Base-by-base conservation (phyloP, 64 coral and sea anemone genomes). In the Stichodactyla mertensii region DNA sequence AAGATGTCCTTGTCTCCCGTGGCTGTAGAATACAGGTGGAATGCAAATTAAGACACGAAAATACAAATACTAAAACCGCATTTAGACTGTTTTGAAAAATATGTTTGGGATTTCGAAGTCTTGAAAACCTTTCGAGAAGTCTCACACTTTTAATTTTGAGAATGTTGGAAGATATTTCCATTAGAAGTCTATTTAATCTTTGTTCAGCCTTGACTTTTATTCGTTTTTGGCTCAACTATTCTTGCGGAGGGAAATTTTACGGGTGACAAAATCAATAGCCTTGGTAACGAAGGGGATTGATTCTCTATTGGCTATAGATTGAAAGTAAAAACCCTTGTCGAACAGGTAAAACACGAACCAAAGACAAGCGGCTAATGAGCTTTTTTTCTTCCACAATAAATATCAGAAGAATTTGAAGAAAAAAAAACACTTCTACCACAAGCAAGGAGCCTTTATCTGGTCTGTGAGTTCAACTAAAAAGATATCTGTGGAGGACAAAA, bases 271-370 rank as follows among this genome's bases (percentile, higher is more conserved):
- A 79, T 51, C 51, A 16, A 79, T 52, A 18, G 28, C 28, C 77
- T 51, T 51, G 22, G 77, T 23, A 51, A 79, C 27, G 3, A 9
- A 16, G 51, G 0, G 12, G 6, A 16, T 52, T 79, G 28, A 79
- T 51, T 79, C 28, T 51, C 22, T 14, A 79, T 79, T 79, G 77
- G 77, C 77, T 79, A 45, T 61, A 53, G 78, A 81, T 81, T 81
- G 20, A 81, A 81, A 81, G 52, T 54, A 9, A 81, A 81, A 81
- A 20, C 4, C 78, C 8, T 5, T 54, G n/a, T 27, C 18, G 7
- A 51, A 6, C 51, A 16, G 77, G 27, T 51, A 52, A 9, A 79
- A 79, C 7, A 79, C 28, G 51, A 51, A 79, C 15, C 16, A 15
- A 79, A 13, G 28, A 79, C 16, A 52, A 79, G 11, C 22, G 13